Percentiles rank a stretch among this genome's conserved stretches.
Conservation (phyloP, 1,140 invertebrate genomes). For the Zophobas atratus region DNA sequence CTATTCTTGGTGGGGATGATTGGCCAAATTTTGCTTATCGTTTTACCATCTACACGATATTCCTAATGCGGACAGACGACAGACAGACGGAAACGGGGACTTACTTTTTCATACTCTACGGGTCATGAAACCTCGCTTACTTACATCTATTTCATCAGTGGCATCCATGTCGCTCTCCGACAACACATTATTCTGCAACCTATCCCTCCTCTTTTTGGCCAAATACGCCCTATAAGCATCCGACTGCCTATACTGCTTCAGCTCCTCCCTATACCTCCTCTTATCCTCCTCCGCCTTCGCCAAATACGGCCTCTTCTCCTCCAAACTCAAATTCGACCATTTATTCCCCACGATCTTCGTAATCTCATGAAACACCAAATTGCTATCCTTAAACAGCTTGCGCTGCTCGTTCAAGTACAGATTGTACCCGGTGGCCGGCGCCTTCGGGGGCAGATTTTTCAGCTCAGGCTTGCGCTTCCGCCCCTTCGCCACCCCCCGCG, state of each 20-base stretch:
- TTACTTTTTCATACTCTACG: too few species aligned
- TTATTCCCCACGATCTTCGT: constrained; percentile 74
- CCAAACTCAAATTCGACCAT: constrained; percentile 72
- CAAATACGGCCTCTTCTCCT: constrained; percentile 73
- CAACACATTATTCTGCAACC: constrained; percentile 69
- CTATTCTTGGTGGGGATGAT: too few species aligned
- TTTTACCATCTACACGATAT: too few species aligned
- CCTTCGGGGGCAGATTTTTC: constrained; percentile 71
- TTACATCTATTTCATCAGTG: constrained; percentile 72
- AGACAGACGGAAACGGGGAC: too few species aligned
- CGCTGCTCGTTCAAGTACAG: constrained; percentile 73
- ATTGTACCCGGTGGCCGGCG: constrained; percentile 74
- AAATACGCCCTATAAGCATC: constrained; percentile 72
- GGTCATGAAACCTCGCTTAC: constrained; percentile 29
- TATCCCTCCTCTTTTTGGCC: constrained; percentile 71
- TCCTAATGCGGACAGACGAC: too few species aligned
- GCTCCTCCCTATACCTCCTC: constrained; percentile 72
- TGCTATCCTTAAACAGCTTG: constrained; percentile 71
- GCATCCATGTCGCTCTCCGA: constrained; percentile 72
- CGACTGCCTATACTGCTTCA: constrained; percentile 73
- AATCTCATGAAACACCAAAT: constrained; percentile 70
- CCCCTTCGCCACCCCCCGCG: constrained; percentile 77
- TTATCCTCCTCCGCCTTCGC: constrained; percentile 73
- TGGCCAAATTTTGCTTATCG: too few species aligned
- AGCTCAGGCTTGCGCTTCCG: constrained; percentile 72